Base-by-base conservation (phyloP, 2,113 vertebrate genomes). In the Mellivora capensis region DNA sequence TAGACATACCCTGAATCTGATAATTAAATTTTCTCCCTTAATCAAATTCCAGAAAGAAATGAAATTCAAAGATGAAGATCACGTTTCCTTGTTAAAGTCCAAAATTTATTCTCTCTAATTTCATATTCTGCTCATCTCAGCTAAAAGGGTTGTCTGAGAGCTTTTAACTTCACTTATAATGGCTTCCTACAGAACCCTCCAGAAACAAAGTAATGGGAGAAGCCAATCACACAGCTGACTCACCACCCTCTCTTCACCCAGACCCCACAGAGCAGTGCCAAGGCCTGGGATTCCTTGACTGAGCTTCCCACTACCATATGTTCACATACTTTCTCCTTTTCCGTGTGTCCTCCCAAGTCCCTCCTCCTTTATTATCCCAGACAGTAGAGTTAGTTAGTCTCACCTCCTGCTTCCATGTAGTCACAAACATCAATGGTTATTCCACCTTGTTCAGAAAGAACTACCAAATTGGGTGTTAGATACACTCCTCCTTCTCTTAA, bases 41-140 rank as follows among this genome's bases (percentile, higher is more conserved):
- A 76, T 76, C 79, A 94, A 74, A 90, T 94, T 92, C 80, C 18
- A 49, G 23, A 74, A 42, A 90, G 49, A 93, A 94, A 86, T 89
- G 39, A 37, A 64, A 88, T 57, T 84, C 54, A 72, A 74, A 90
- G 81, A 84, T 82, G 57, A 93, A 76, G 25, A 86, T 71, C 25
- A 59, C 57, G 13, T 23, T 80, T 31, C 61, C 54, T 95, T 94
- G 49, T 80, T 79, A 72, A 91, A 79, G 47, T 84, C 9, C 59
- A 12, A n/a, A 79, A n/a, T 74, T 42, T 31, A 74, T 72, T 57
- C 34, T 67, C 76, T 85, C 52, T 80, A n/a, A 49, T 77, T 87
- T 80, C 12, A 76, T 57, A 61, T 49, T 92, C 69, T 47, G 25
- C 39, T 93, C 44, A 42, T 61, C 31, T 93, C 47, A 31, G 31